Conservation (phyloP, 2,113 vertebrate genomes). For the Paradoxurus hermaphroditus region DNA sequence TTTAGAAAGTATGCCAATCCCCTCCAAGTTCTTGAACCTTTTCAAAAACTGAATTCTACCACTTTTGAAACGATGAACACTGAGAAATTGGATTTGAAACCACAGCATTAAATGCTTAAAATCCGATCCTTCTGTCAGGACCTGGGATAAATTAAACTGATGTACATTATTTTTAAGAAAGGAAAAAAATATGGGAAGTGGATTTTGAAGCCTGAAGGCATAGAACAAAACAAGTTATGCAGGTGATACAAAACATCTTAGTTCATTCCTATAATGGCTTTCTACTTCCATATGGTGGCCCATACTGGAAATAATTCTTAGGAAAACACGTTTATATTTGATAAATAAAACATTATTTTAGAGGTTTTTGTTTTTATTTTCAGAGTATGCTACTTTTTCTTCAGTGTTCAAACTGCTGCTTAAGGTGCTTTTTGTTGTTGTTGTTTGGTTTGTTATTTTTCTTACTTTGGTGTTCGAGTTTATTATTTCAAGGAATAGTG, state of each 20-base stretch:
- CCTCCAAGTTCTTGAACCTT: conserved; percentile 50
- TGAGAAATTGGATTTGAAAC: conserved; percentile 89
- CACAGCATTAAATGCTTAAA: conserved; percentile 86
- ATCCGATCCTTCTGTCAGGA: conserved; percentile 87
- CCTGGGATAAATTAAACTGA: conserved; percentile 89
- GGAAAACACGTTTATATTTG: conserved; percentile 78
- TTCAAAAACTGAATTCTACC: conserved; percentile 79
- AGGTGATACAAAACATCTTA: conserved; percentile 89
- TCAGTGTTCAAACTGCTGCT: background rate
- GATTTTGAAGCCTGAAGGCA: conserved; percentile 86
- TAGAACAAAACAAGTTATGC: conserved; percentile 86
- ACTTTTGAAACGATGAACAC: conserved; percentile 84
- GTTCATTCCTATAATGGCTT: conserved; percentile 81
- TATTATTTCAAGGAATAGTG: conserved; percentile 51
- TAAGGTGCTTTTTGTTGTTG: background rate
- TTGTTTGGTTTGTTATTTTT: background rate
- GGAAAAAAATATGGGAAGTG: conserved; percentile 83
- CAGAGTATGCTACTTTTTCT: conserved; percentile 59
- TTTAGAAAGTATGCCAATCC: conserved; percentile 16
- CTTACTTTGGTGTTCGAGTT: conserved; percentile 4
- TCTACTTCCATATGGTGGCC: conserved; percentile 81
- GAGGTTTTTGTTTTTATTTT: conserved; percentile 73
- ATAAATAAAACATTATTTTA: conserved; percentile 77
- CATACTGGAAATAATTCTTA: conserved; percentile 83
- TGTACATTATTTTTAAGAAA: conserved; percentile 88